Evolutionary conservation across 2,113 vertebrate genomes (phyloP), one percentile per base, ranked within the genome.

Genomic region (Tylochromis polylepis): DNA sequence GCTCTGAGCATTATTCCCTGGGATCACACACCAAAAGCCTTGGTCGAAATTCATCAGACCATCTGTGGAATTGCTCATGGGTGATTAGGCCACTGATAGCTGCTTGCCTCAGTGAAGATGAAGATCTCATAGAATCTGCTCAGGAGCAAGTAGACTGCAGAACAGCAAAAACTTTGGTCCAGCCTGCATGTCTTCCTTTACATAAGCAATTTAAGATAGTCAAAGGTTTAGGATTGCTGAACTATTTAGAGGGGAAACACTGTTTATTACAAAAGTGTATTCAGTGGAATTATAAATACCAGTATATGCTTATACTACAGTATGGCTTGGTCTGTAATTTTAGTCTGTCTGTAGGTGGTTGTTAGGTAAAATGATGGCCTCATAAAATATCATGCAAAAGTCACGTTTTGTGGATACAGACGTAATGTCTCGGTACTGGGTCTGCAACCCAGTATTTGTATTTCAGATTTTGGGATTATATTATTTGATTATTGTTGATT

Each of bases 41-140:
- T 85, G 93, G 95, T 86, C 92, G 58, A 93, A 94, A 94, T 95
- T 94, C 85, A 94, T 94, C 91, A 90, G 86, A 92, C 90, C 91
- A 88, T 93, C 93, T 93, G 92, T 90, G 90, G 89, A 94, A 93
- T 90, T 83, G 87, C 89, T 92, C 60, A 91, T 88, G 89, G 91
- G 85, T 93, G 94, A 95, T 95, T 96, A 95, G 89, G 88, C 87
- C 84, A 85, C 79, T 86, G 91, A 94, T 93, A 78, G 90, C 93
- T 81, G 59, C 85, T 91, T 24, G 75, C 88, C 79, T 91, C 70
- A 34, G 77, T 56, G 81, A 92, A 85, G 87, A 90, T 88, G 87
- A 84, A 85, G 85, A 93, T 92, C 89, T 91, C 8, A 5, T 20
- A 46, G 36, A 91, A 86, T 49, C 79, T 83, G 57, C 80, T 84